Evolutionary conservation across 2,113 vertebrate species (phyloP), one percentile per base, ranked within the genome.

Genomic region (Cavia aperea): DNA sequence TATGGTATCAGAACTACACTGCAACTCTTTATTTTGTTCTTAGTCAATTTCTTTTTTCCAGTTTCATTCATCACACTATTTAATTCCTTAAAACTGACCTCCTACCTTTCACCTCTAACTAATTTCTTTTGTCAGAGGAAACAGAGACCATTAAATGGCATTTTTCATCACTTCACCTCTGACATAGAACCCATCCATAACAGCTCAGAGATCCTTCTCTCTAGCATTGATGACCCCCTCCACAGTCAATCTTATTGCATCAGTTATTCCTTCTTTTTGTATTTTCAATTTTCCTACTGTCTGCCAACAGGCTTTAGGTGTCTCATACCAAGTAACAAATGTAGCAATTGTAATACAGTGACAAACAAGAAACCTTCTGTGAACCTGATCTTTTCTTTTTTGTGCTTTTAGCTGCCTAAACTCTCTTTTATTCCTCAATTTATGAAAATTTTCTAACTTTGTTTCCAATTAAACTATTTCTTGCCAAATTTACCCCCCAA

Each of bases 401-500:
- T 91, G 60, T 85, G 90, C 26, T 84, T 43, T 36, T 90, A 86
- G 58, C 14, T 90, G 93, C 89, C 70, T 79, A 92, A 89, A 90
- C 26, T 83, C 54, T 5, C 8, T 85, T 88, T 82, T 84, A 60
- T 79, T 95, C 66, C 36, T 91, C 72, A 77, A 83, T 5, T 65
- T 21, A 72, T 83, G 84, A 92, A 93, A 87, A 82, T 91, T 31
- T 33, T 92, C n/a, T 91, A 91, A 51, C 23, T 91, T 7, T 89
- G 56, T 49, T 92, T 81, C 43, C 88, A 93, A 94, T 88, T 92
- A 88, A 88, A 94, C 23, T 13, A 14, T n/a, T 84, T 89, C 49
- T 89, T 66, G 13, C 16, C 46, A 92, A 94, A 58, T 56, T 81
- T 54, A 91, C 26, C 29, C 60, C 19, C 24, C 1, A 54, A 58